Evolutionary conservation across 2,797 vertebrate species (phyloP).

Genomic region (Melanotaenia trifasciata): DNA sequence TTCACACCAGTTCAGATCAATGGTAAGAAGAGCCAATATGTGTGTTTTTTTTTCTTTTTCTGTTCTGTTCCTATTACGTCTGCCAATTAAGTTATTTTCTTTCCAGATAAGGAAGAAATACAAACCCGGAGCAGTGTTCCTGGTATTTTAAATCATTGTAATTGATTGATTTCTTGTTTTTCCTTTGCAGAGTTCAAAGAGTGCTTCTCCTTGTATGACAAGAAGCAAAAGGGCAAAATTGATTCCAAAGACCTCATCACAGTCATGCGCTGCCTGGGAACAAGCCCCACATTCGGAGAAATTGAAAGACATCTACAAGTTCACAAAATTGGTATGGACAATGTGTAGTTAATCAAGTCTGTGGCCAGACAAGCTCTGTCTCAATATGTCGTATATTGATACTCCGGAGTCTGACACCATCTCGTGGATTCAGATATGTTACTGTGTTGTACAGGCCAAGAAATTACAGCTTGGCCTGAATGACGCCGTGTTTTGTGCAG

Average conservation of each 20-base stretch:
- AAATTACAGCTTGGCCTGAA: not conserved
- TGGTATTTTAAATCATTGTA: not conserved
- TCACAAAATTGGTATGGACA: conserved; percentile 87
- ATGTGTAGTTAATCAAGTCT: not conserved
- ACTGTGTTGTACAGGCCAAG: not conserved
- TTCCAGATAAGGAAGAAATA: conserved; percentile 1
- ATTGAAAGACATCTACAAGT: conserved; percentile 89
- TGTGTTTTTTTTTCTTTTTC: not conserved
- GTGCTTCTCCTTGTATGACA: conserved; percentile 97
- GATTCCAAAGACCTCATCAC: conserved; percentile 88
- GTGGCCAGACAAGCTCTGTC: not conserved
- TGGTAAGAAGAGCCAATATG: conserved; percentile 79
- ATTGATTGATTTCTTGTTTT: not conserved
- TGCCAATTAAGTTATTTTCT: not conserved
- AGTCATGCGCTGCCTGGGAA: conserved; percentile 93
- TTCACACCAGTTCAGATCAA: conserved; percentile 94
- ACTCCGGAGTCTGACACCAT: not conserved
- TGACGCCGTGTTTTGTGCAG: not conserved
- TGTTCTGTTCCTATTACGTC: not conserved
- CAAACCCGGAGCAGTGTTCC: conserved; percentile 2
- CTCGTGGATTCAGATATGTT: not conserved
- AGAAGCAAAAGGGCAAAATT: conserved; percentile 92
- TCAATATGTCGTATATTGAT: not conserved
- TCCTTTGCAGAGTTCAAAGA: conserved; percentile 92
- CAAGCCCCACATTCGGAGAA: conserved; percentile 89